phyloP scores from a whole-genome alignment of 1,140 invertebrate species.

The Neodiprion virginianus region DNA sequence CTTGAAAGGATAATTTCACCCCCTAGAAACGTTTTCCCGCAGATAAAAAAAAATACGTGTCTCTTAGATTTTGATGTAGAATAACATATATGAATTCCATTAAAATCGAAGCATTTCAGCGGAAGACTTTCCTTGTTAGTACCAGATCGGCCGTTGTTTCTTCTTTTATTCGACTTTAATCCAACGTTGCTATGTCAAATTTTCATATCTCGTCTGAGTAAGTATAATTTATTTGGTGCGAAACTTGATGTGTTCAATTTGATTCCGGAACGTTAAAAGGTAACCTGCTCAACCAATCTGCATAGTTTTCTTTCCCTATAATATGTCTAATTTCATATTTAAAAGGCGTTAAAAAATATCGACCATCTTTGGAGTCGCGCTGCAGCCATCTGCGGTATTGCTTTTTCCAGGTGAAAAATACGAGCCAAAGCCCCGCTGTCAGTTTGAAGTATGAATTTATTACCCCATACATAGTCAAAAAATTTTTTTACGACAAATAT shows the following conservation, averaged over 20 bases:
- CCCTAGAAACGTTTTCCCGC: too few species aligned
- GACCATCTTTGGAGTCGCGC: conserved; percentile 30
- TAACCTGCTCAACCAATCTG: conserved; percentile 33
- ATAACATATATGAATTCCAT: too few species aligned
- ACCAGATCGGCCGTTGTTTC: background rate
- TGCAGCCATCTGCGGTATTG: conserved; percentile 32
- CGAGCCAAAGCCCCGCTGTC: conserved; percentile 40
- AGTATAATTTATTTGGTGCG: background rate
- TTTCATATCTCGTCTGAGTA: conserved; percentile 9
- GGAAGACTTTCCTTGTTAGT: too few species aligned
- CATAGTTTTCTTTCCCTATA: conserved; percentile 30
- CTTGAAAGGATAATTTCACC: too few species aligned
- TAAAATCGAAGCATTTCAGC: too few species aligned
- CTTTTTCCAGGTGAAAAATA: conserved; percentile 37
- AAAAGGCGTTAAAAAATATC: conserved; percentile 30
- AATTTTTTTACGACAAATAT: conserved; percentile 51
- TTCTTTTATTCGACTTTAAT: conserved; percentile 8
- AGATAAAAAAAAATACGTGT: too few species aligned
- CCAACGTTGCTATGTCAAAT: conserved; percentile 8
- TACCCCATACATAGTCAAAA: conserved; percentile 55
- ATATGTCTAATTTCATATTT: conserved; percentile 28
- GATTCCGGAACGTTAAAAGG: conserved; percentile 25
- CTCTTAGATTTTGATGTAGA: too few species aligned
- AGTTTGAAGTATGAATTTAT: conserved; percentile 44
- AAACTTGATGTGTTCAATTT: background rate